A percentile compares a stretch with the other conserved stretches of the same genome.
Evolutionary conservation across 2,797 vertebrate species (phyloP).

Genomic region (Acrossocheilus wenchowensis): DNA sequence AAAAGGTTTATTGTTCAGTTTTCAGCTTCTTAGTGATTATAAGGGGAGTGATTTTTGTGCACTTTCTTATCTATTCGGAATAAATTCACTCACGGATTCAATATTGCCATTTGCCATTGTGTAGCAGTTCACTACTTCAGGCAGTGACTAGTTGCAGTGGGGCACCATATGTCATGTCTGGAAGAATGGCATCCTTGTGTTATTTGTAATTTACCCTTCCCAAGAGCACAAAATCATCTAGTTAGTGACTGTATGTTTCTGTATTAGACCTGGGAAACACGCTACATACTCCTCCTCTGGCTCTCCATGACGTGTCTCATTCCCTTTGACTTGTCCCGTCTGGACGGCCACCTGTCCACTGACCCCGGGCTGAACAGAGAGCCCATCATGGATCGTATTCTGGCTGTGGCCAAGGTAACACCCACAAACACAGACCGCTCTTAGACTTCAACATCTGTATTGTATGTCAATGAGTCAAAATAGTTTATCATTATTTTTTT

Average conservation of each 20-base stretch:
- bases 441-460: neutral
- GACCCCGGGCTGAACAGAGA: slow-evolving; percentile 70
- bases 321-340: slow-evolving; percentile 92
- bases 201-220: neutral
- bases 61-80: too few relatives aligned
- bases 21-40: too few relatives aligned
- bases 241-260: neutral
- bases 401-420: slow-evolving; percentile 85
- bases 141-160: neutral
- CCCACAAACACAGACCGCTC: neutral
- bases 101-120: neutral
- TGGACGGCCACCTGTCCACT: slow-evolving; percentile 83
- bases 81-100: neutral
- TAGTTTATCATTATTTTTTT: neutral
- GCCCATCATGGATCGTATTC: slow-evolving; percentile 89
- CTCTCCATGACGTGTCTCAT: slow-evolving; percentile 95
- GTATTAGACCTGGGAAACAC: slow-evolving; percentile 93
- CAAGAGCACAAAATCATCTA: neutral
- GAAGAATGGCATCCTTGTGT: neutral
- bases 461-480: neutral
- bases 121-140: neutral
- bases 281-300: slow-evolving; percentile 95
- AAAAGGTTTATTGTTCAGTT: neutral
- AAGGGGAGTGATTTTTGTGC: too few relatives aligned
- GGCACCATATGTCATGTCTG: neutral